These are phyloP conservation scores for Gymnogyps californianus DNA, from an alignment of 2,113 vertebrate species.

Conservation along the genomic window DNA sequence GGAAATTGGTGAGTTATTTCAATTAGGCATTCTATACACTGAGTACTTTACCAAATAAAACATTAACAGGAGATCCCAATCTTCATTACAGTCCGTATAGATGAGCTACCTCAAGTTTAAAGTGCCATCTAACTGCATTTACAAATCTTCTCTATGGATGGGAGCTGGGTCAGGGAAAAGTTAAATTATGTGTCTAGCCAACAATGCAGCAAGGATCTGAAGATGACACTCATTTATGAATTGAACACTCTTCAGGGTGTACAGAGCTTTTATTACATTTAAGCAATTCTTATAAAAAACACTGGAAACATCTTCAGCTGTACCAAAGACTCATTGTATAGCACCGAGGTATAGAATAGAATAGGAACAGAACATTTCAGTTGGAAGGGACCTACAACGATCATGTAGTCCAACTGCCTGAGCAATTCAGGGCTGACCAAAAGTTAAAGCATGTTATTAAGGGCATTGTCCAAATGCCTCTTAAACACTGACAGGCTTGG, in stretches of 20 bases:
- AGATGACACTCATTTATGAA: background rate
- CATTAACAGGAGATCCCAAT: background rate
- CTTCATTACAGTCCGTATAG: background rate
- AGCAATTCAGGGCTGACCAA: background rate
- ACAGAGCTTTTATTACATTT: background rate
- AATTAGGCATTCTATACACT: background rate
- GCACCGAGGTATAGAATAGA: background rate
- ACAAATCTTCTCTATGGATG: background rate
- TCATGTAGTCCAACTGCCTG: background rate
- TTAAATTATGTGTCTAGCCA: background rate
- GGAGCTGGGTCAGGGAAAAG: background rate
- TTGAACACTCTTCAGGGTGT: background rate
- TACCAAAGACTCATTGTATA: background rate
- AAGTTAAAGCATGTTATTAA: background rate
- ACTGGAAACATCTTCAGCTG: background rate
- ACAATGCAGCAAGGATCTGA: background rate
- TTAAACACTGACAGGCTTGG: background rate
- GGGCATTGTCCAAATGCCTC: background rate
- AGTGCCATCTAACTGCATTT: background rate
- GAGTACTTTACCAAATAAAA: background rate
- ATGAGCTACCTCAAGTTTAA: background rate
- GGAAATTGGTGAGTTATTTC: background rate
- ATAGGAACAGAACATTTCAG: background rate
- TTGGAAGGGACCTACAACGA: background rate
- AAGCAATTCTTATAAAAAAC: background rate